Base-by-base conservation (phyloP, 2,113 vertebrate genomes). In the Antechinus flavipes region DNA sequence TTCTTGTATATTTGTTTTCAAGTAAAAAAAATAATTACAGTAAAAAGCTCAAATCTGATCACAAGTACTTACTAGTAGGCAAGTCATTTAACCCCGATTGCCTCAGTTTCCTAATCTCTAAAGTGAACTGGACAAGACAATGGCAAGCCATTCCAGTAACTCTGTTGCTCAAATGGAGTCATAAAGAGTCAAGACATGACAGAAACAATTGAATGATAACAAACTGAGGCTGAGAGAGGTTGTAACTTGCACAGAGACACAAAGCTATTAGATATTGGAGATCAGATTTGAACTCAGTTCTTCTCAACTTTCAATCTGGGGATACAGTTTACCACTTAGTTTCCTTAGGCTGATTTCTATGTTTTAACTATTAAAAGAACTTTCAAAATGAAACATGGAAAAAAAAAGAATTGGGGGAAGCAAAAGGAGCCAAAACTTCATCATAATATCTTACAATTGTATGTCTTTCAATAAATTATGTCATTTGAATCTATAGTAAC, bases 351-450 rank as follows among this genome's bases (percentile, higher is more conserved):
- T 58, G 9, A 27, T 58, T 89, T 89, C 6, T 89, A 92, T 91
- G 89, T n/a, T 58, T 16, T 8, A 53, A 84, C 3, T 84, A 35
- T 54, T 91, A 93, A 93, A 93, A 89, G 25, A 23, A 89, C 91
- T 55, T 91, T 93, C 54, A 89, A 93, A 89, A 46, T 90, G 55
- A 54, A 95, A 89, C 91, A 30, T 89, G 35, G 46, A 9, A 35
- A 3, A 9, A 35, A 3, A n/a, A 55, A 14, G 50, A 56, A 96
- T 94, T 14, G 19, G 4, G 92, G 94, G 35, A 92, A 50, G 93
- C 50, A 91, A 90, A 93, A 92, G 91, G 91, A 26, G 24, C 90
- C 91, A 54, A 89, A 93, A 26, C 24, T 50, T 0, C 27, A 42
- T 42, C 2, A 42, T 42, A 84, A 22, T 76, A n/a, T 16, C 19